These are phyloP conservation scores for Archilochus colubris DNA, from an alignment of 2,113 vertebrate genomes.

Conservation along the genomic window DNA sequence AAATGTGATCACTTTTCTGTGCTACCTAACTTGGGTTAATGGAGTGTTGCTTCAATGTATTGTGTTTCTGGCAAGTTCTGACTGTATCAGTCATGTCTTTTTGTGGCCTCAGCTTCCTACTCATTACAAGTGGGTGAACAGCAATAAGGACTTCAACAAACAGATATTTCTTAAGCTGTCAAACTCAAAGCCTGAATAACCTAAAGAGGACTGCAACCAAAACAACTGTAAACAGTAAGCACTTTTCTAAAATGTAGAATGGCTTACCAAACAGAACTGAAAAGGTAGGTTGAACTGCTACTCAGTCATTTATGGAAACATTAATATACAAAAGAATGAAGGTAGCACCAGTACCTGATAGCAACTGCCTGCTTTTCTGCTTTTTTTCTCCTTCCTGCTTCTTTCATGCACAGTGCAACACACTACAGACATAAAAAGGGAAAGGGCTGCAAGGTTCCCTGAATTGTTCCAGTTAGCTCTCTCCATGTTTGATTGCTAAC, in stretches of 20 bases:
- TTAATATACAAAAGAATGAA: not conserved
- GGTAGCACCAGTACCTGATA: not conserved
- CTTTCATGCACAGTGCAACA: not conserved
- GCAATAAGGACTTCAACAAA: slow-evolving; percentile 24
- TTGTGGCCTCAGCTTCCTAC: slow-evolving; percentile 14
- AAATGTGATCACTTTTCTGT: slow-evolving; percentile 9
- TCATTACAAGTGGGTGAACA: not conserved
- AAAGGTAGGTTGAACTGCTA: not conserved
- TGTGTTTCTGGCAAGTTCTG: not conserved
- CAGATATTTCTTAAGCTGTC: slow-evolving; percentile 27
- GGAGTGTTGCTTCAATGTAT: not conserved
- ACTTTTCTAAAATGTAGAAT: not conserved
- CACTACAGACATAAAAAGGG: not conserved
- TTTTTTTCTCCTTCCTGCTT: not conserved
- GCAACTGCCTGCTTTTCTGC: not conserved
- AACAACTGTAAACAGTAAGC: not conserved
- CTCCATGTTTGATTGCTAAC: not conserved
- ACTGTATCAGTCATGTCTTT: not conserved
- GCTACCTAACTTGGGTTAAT: slow-evolving; percentile 12
- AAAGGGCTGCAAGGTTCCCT: slow-evolving; percentile 6
- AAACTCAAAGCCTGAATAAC: not conserved
- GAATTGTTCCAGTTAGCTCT: not conserved
- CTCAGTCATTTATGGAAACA: not conserved
- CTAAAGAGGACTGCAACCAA: not conserved
- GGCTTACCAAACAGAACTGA: not conserved